Percentiles rank a stretch among this genome's conserved stretches.
Evolutionary conservation across 2,888 invertebrate species (phyloP).

Genomic region (Iselma pallidipennis): DNA sequence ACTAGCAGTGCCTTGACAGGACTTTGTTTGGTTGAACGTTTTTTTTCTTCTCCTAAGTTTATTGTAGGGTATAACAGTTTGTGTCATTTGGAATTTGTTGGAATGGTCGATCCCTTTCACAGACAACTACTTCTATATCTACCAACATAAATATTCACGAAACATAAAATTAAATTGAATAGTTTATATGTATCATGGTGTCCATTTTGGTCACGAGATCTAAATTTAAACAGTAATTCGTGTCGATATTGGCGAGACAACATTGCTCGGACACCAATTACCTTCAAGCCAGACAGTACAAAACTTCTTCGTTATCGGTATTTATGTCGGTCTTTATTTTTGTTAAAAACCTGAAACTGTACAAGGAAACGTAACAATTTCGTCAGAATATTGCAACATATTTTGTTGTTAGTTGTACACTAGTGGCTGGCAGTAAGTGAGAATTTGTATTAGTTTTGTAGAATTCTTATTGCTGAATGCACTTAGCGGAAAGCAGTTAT

Average conservation of each 20-base stretch:
- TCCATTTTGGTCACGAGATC: conserved; percentile 23
- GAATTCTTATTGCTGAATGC: conserved; percentile 25
- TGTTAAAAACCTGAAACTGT: conserved; percentile 19
- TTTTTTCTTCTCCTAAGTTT: background rate
- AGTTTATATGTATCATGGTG: conserved; percentile 23
- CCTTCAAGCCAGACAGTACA: conserved; percentile 18
- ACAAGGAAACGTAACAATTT: conserved; percentile 21
- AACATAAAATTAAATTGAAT: conserved; percentile 19
- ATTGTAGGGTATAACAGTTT: background rate
- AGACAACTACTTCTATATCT: no score
- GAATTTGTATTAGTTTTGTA: conserved; percentile 22
- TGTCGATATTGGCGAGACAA: conserved; percentile 22
- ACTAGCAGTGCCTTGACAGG: no score
- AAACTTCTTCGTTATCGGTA: conserved; percentile 27
- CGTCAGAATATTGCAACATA: conserved; percentile 25
- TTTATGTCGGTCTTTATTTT: conserved; percentile 23
- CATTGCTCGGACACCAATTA: conserved; percentile 20
- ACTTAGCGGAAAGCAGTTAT: conserved; percentile 22
- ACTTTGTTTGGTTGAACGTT: background rate
- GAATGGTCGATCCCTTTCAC: no score
- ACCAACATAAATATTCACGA: background rate
- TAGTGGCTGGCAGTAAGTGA: conserved; percentile 19
- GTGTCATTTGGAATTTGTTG: background rate
- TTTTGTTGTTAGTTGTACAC: conserved; percentile 23
- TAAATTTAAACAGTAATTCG: conserved; percentile 25